Evolutionary conservation across 2,888 invertebrate species (phyloP).

Genomic region (Cantharis flavilabris): DNA sequence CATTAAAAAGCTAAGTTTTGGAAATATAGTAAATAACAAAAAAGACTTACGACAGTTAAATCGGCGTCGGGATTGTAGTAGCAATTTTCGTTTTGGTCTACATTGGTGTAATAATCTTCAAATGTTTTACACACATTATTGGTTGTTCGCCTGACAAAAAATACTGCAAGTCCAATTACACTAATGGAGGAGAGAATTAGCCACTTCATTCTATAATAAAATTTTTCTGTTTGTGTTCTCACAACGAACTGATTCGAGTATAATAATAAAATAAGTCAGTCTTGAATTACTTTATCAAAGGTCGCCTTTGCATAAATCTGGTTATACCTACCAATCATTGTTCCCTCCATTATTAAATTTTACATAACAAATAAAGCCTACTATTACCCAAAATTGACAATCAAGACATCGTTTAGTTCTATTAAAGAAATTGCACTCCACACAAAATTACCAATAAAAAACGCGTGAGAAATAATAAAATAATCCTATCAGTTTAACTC

Average conservation of each 20-base stretch:
- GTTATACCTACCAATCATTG: background rate
- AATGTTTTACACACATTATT: slow-evolving; percentile 52
- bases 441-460: background rate
- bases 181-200: background rate
- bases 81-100: slow-evolving; percentile 46
- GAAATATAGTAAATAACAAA: background rate
- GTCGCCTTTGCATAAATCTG: background rate
- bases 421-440: background rate
- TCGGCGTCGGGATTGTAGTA: slow-evolving; percentile 51
- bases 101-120: slow-evolving; percentile 48
- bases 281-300: background rate
- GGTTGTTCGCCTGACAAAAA: background rate
- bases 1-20: no score
- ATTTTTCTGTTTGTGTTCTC: background rate
- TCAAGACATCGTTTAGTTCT: background rate
- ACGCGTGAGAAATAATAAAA: no score
- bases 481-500: no score
- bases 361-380: background rate
- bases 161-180: background rate
- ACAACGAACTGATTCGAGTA: background rate
- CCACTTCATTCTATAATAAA: slow-evolving; percentile 3
- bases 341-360: background rate
- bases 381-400: background rate
- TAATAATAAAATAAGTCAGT: background rate
- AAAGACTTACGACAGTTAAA: slow-evolving; percentile 44